Percentiles rank a stretch among this genome's conserved stretches.
phyloP scores from a whole-genome alignment of 2,797 vertebrate genomes.

The Tachyglossus aculeatus region DNA sequence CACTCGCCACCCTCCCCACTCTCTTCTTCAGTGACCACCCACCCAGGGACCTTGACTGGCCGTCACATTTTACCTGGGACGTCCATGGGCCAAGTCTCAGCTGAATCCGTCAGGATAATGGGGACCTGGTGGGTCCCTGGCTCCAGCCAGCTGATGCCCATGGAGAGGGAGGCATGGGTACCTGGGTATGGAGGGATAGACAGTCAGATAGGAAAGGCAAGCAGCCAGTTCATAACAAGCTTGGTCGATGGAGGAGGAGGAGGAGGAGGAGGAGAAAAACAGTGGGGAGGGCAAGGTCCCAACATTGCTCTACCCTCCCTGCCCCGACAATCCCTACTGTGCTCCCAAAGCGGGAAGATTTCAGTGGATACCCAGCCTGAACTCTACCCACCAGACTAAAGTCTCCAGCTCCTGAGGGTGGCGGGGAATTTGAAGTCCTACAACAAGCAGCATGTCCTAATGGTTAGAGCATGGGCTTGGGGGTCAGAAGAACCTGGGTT shows the following conservation, averaged over 20 bases:
- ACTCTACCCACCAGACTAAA: too few species aligned
- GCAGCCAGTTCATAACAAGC: too few species aligned
- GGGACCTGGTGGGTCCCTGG: conserved; percentile 80
- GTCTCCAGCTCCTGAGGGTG: too few species aligned
- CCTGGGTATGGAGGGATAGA: conserved; percentile 59
- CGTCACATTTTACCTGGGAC: conserved; percentile 45
- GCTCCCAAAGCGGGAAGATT: too few species aligned
- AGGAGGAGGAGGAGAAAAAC: too few species aligned
- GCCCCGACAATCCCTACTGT: too few species aligned
- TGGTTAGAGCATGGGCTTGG: too few species aligned
- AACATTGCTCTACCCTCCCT: not conserved
- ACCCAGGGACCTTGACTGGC: not conserved
- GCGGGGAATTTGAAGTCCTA: too few species aligned
- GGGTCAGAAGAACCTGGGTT: too few species aligned
- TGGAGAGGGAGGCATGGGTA: conserved; percentile 82
- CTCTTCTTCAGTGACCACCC: not conserved
- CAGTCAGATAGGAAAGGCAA: not conserved
- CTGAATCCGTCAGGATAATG: conserved; percentile 80
- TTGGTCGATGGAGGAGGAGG: not conserved
- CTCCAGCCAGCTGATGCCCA: conserved; percentile 79
- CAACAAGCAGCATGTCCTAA: too few species aligned
- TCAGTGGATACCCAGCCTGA: too few species aligned
- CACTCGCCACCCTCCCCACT: not conserved
- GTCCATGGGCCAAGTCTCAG: conserved; percentile 39
- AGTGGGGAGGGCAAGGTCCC: not conserved